phyloP scores from a whole-genome alignment of 2,797 vertebrate genomes.

The Hydrocynus forskahlii region DNA sequence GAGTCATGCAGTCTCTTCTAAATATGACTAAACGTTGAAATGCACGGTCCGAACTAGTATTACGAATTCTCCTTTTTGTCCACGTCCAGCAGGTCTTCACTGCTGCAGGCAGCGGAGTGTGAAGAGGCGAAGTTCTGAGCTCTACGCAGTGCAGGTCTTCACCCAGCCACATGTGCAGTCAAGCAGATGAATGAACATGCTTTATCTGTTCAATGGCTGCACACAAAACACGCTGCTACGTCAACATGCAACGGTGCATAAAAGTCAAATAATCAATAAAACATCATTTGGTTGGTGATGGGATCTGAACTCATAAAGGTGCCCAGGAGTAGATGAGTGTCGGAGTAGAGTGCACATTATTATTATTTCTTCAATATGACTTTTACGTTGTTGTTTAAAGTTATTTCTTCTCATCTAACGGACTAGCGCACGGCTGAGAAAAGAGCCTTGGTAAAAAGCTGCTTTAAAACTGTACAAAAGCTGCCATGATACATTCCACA shows the following conservation, averaged over 20 bases:
- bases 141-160: neutral
- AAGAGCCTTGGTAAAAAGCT: too few relatives aligned
- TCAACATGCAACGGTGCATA: neutral
- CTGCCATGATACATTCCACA: neutral
- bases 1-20: too few relatives aligned
- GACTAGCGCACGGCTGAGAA: neutral
- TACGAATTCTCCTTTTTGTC: neutral
- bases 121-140: neutral
- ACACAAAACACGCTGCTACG: neutral
- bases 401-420: neutral
- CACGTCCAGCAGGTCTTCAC: neutral
- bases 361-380: too few relatives aligned
- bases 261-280: neutral
- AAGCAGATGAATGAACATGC: slow-evolving; percentile 5
- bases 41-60: neutral
- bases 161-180: neutral
- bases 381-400: too few relatives aligned
- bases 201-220: neutral
- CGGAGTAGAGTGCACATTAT: too few relatives aligned
- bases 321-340: too few relatives aligned
- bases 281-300: neutral
- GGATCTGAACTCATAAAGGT: neutral
- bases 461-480: neutral
- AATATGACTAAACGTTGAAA: too few relatives aligned
- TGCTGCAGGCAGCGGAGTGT: neutral